These are phyloP conservation scores for Jordanella pulchra DNA, from an alignment of 2,797 vertebrate species.

Conservation along the genomic window DNA sequence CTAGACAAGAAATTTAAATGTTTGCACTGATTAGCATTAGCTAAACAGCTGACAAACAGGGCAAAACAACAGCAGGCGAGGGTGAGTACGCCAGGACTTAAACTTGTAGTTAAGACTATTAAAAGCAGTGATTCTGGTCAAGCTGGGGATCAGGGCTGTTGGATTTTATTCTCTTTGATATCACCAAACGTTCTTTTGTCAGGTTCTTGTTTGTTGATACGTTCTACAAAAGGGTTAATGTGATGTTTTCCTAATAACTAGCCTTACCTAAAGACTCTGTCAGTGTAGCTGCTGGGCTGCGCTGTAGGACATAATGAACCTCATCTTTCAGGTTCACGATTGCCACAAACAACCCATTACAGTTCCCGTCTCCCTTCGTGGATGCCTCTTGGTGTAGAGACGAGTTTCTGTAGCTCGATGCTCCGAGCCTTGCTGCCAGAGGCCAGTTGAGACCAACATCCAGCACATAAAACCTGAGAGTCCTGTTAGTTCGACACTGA, in stretches of 20 bases:
- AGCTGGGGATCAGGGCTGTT: too few relatives aligned
- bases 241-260: not conserved
- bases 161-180: too few relatives aligned
- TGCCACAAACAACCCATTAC: slow-evolving; percentile 81
- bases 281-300: slow-evolving; percentile 73
- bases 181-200: too few relatives aligned
- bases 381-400: slow-evolving; percentile 8
- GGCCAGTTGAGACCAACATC: slow-evolving; percentile 91
- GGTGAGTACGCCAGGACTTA: too few relatives aligned
- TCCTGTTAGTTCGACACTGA: slow-evolving; percentile 92
- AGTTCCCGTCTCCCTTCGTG: not conserved
- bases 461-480: slow-evolving; percentile 93
- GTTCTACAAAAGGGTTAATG: not conserved
- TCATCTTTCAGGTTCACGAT: slow-evolving; percentile 93
- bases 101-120: too few relatives aligned
- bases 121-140: too few relatives aligned
- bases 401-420: slow-evolving; percentile 60
- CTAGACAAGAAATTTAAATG: too few relatives aligned
- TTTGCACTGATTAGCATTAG: too few relatives aligned
- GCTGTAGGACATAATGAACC: slow-evolving; percentile 89
- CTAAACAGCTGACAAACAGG: too few relatives aligned
- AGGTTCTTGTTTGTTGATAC: not conserved
- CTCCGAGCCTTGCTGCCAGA: slow-evolving; percentile 89
- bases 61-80: too few relatives aligned
- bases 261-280: slow-evolving; percentile 85